These are phyloP conservation scores for Hippocampus barbouri DNA, from an alignment of 2,113 vertebrate species.

Conservation along the genomic window DNA sequence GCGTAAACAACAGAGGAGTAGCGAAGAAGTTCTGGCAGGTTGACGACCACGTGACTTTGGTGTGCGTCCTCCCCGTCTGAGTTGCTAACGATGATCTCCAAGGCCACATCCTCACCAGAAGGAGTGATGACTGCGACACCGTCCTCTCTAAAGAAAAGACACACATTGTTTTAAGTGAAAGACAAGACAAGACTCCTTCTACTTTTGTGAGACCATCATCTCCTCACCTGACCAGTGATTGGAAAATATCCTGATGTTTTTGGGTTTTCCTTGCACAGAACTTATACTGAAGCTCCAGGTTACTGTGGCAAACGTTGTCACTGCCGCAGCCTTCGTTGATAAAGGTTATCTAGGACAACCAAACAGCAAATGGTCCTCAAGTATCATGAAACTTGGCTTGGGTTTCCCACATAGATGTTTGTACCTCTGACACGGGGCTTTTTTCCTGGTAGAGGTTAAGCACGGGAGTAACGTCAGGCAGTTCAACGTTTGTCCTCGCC, in stretches of 20 bases:
- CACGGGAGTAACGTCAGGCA: constrained; percentile 76
- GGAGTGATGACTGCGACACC: constrained; percentile 79
- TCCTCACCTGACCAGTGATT: constrained; percentile 76
- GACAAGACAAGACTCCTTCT: too few relatives aligned
- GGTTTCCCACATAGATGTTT: background rate
- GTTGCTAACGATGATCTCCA: constrained; percentile 87
- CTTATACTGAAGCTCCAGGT: constrained; percentile 79
- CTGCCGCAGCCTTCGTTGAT: constrained; percentile 49
- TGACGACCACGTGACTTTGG: constrained; percentile 74
- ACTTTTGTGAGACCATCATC: background rate
- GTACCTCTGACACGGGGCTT: constrained; percentile 34
- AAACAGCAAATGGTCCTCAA: background rate
- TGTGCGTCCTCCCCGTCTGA: constrained; percentile 85
- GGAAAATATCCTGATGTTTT: constrained; percentile 76
- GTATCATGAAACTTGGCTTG: background rate
- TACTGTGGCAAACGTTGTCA: constrained; percentile 85
- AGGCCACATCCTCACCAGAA: constrained; percentile 81
- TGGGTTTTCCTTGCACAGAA: constrained; percentile 76
- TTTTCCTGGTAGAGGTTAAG: constrained; percentile 62
- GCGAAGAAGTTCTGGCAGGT: constrained; percentile 78
- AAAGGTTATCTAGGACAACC: constrained; percentile 28
- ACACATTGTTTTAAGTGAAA: background rate
- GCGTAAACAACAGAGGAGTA: constrained; percentile 74
- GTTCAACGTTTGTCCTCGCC: constrained; percentile 51
- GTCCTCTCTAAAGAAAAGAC: constrained; percentile 68